These are phyloP conservation scores for Chironomus striatipennis DNA, from an alignment of 1,140 invertebrate species.

Conservation along the genomic window DNA sequence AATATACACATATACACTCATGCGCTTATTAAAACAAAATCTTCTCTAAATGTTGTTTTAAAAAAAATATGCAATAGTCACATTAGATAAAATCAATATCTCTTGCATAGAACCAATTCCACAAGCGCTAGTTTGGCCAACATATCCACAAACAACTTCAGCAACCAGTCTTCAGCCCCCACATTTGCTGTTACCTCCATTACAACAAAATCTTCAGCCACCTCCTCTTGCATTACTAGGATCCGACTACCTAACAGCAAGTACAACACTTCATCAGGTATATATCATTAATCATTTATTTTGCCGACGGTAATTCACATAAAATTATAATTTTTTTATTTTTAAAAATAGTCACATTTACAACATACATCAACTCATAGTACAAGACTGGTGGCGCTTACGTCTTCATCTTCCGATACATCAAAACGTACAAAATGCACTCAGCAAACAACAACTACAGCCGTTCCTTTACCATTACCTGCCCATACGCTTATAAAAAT, in stretches of 20 bases:
- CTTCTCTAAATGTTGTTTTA: neutral
- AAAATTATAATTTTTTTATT: neutral
- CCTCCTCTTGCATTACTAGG: conserved; percentile 50
- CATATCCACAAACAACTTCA: conserved; percentile 20
- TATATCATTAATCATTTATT: neutral
- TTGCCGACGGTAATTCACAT: neutral
- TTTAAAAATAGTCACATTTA: conserved; percentile 29
- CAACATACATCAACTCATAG: conserved; percentile 52
- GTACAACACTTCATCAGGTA: conserved; percentile 36
- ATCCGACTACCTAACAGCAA: conserved; percentile 40
- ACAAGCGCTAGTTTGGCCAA: conserved; percentile 53
- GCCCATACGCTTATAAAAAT: conserved; percentile 55
- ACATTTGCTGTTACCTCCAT: conserved; percentile 37
- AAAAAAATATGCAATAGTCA: neutral
- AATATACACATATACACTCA: neutral
- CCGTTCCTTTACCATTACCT: conserved; percentile 44
- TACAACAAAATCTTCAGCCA: conserved; percentile 37
- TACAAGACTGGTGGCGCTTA: conserved; percentile 47
- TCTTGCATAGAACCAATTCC: conserved; percentile 57
- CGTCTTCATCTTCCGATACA: conserved; percentile 39
- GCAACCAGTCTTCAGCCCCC: conserved; percentile 39
- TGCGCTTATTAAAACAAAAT: conserved; percentile 11
- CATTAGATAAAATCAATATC: conserved; percentile 24
- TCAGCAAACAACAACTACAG: conserved; percentile 31
- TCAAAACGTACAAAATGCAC: conserved; percentile 32